Evolutionary conservation across 2,888 invertebrate genomes (phyloP).

Genomic region (Adela reaumurella): DNA sequence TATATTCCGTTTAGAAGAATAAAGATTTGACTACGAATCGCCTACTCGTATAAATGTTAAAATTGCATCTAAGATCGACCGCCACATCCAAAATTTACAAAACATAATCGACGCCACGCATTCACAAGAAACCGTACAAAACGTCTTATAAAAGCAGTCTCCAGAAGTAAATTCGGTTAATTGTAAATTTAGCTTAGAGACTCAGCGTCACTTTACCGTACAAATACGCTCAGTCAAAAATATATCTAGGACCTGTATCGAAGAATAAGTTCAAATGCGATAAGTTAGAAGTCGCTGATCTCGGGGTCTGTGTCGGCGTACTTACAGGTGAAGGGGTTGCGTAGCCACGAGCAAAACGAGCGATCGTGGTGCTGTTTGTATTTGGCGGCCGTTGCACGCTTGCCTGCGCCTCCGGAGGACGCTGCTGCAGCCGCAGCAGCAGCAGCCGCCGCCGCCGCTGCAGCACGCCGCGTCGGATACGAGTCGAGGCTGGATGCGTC

Average conservation of each 20-base stretch:
- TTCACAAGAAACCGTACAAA: background rate
- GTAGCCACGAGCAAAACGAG: constrained; percentile 71
- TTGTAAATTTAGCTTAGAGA: background rate
- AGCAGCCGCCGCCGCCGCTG: constrained; percentile 45
- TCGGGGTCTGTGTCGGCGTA: constrained; percentile 70
- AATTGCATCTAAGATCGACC: background rate
- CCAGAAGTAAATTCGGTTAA: constrained; percentile 57
- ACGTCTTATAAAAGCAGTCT: constrained; percentile 52
- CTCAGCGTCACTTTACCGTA: background rate
- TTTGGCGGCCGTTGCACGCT: constrained; percentile 57
- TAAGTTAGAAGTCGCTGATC: constrained; percentile 58
- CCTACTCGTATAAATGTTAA: background rate
- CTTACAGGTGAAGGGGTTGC: constrained; percentile 74
- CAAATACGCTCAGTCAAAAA: background rate
- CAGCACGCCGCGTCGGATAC: constrained; percentile 46
- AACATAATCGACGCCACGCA: background rate
- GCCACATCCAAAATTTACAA: background rate
- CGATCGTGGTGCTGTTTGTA: constrained; percentile 69
- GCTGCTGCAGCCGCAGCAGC: constrained; percentile 26
- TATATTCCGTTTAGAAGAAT: background rate
- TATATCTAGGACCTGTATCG: background rate
- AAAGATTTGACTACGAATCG: background rate
- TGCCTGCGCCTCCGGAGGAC: constrained; percentile 46
- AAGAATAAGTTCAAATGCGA: background rate
- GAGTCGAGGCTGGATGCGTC: constrained; percentile 87